A percentile compares a stretch with the other conserved stretches of the same genome.
Conservation (phyloP, 2,797 vertebrate genomes). For the Cygnus olor region DNA sequence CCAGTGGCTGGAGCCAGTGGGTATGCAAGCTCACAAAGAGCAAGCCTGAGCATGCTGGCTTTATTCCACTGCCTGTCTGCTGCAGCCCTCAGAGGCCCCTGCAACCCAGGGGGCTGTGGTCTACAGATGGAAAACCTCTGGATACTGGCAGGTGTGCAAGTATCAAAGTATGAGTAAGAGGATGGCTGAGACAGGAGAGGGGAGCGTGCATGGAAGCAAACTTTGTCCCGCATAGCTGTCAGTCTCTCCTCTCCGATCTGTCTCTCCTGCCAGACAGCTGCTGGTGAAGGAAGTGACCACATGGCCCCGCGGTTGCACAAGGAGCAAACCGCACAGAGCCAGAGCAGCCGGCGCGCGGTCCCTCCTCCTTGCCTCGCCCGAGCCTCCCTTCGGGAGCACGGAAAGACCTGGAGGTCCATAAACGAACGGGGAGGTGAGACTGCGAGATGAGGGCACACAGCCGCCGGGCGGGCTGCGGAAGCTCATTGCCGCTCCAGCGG, state of each 20-base stretch:
- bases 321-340: background rate
- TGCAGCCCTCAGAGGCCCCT: background rate
- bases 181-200: background rate
- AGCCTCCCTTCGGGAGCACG: background rate
- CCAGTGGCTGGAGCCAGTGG: background rate
- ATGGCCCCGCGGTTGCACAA: background rate
- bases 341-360: background rate
- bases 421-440: background rate
- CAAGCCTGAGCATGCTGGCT: background rate
- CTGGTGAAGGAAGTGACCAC: background rate
- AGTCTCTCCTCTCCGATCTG: background rate
- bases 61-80: background rate
- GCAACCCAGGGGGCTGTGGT: background rate
- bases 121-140: background rate
- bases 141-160: background rate
- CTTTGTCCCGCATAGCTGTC: background rate
- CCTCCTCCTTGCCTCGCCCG: background rate
- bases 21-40: background rate
- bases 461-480: background rate
- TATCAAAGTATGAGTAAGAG: background rate
- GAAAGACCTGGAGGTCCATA: background rate
- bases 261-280: background rate
- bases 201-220: background rate
- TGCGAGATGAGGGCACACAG: background rate
- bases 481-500: no score